Conservation (phyloP, 2,797 vertebrate genomes). For the Enteromius anoplus region DNA sequence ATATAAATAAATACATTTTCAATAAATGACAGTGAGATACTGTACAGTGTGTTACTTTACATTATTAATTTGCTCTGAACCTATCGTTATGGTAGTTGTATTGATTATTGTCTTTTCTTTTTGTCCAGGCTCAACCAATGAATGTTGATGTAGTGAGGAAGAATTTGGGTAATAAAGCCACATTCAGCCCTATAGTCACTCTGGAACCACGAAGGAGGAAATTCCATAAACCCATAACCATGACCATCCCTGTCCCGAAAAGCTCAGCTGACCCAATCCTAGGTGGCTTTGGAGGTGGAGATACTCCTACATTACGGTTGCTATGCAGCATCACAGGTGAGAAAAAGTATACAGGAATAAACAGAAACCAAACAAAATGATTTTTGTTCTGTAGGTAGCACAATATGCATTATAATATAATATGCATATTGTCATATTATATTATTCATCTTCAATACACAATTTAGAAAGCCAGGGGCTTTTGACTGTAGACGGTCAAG, state of each 20-base stretch:
- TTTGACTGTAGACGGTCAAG: too few relatives aligned
- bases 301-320: conserved; percentile 89
- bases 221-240: conserved; percentile 98
- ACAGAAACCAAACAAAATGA: not conserved
- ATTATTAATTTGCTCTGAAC: not conserved
- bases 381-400: not conserved
- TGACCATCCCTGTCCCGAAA: conserved; percentile 96
- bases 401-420: not conserved
- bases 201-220: conserved; percentile 96
- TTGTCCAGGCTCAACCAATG: conserved; percentile 89
- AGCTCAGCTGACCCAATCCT: conserved; percentile 83
- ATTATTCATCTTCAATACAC: too few relatives aligned
- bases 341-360: conserved; percentile 40
- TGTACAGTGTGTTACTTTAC: not conserved
- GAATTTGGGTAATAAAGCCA: conserved; percentile 94
- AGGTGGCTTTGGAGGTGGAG: conserved; percentile 86
- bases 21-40: not conserved
- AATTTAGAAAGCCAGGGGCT: too few relatives aligned
- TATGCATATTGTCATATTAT: too few relatives aligned
- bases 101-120: conserved; percentile 15
- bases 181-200: conserved; percentile 96
- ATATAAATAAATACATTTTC: too few relatives aligned
- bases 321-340: conserved; percentile 98
- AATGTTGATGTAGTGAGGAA: conserved; percentile 88
- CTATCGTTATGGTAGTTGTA: not conserved